A percentile compares a stretch with the other conserved stretches of the same genome.
Conservation (phyloP, 2,888 invertebrate genomes). For the Euplexia lucipara region DNA sequence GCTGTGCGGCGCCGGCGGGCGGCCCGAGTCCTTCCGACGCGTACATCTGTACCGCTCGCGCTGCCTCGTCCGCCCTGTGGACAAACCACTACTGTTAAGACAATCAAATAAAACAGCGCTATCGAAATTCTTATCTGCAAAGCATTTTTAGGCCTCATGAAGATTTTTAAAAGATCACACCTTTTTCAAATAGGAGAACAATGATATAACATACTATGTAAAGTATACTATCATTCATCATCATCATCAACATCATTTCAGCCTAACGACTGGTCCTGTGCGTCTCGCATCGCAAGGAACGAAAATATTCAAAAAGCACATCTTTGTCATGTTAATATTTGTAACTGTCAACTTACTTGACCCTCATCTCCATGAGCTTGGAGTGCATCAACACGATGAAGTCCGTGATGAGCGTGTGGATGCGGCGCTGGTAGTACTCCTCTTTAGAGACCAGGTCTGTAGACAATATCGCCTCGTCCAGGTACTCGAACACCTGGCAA, state of each 20-base stretch:
- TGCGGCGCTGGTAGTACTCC: conserved; percentile 95
- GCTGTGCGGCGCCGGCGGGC: conserved; percentile 89
- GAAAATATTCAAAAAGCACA: too few relatives aligned
- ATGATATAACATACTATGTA: too few relatives aligned
- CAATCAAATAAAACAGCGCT: too few relatives aligned
- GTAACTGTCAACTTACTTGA: conserved; percentile 81
- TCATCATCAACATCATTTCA: too few relatives aligned
- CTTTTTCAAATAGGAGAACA: too few relatives aligned
- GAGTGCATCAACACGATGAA: conserved; percentile 98
- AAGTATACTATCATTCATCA: too few relatives aligned
- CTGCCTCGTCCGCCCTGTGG: conserved; percentile 96
- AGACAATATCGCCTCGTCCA: conserved; percentile 94
- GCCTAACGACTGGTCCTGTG: too few relatives aligned
- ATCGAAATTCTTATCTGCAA: too few relatives aligned
- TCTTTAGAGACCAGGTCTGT: conserved; percentile 92
- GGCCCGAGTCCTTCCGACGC: conserved; percentile 94
- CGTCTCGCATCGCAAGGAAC: too few relatives aligned
- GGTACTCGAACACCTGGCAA: conserved; percentile 94
- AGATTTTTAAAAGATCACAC: too few relatives aligned
- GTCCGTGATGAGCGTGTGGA: conserved; percentile 97
- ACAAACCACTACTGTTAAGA: rapidly evolving
- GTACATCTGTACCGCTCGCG: conserved; percentile 94
- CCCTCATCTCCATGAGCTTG: conserved; percentile 92
- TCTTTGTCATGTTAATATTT: too few relatives aligned
- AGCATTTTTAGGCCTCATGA: too few relatives aligned